Percentiles rank a stretch among this genome's conserved stretches.
These are phyloP conservation scores for Troides oblongomaculatus DNA, from an alignment of 2,888 invertebrate species.

Conservation along the genomic window DNA sequence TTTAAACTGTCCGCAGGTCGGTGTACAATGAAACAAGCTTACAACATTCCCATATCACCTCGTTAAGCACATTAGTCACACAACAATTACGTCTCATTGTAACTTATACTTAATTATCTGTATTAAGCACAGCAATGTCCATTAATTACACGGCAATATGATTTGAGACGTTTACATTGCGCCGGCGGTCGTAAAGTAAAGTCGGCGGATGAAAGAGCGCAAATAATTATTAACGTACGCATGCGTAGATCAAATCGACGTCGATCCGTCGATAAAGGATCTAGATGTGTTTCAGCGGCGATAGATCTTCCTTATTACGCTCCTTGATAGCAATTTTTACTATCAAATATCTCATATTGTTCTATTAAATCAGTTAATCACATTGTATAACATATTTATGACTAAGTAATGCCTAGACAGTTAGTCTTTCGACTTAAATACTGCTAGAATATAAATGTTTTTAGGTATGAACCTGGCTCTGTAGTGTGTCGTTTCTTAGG, in stretches of 20 bases:
- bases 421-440: too few relatives aligned
- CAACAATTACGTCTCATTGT: conserved; percentile 46
- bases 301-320: conserved; percentile 53
- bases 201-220: conserved; percentile 75
- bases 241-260: conserved; percentile 77
- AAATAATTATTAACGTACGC: conserved; percentile 75
- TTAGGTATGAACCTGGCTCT: too few relatives aligned
- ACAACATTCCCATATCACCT: conserved; percentile 37
- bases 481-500: too few relatives aligned
- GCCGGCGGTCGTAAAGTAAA: conserved; percentile 65
- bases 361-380: background rate
- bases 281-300: conserved; percentile 59
- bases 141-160: conserved; percentile 74
- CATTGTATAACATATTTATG: background rate
- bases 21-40: background rate
- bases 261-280: conserved; percentile 70
- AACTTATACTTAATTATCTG: conserved; percentile 59
- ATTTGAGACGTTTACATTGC: conserved; percentile 72
- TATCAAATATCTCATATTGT: background rate
- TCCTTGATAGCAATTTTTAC: conserved; percentile 32
- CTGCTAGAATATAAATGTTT: too few relatives aligned
- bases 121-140: conserved; percentile 59
- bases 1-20: background rate
- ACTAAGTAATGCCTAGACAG: too few relatives aligned
- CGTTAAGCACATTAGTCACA: conserved; percentile 44